A percentile compares a stretch with the other conserved stretches of the same genome.
Conservation (phyloP, 2,113 vertebrate species). For the Equus przewalskii region DNA sequence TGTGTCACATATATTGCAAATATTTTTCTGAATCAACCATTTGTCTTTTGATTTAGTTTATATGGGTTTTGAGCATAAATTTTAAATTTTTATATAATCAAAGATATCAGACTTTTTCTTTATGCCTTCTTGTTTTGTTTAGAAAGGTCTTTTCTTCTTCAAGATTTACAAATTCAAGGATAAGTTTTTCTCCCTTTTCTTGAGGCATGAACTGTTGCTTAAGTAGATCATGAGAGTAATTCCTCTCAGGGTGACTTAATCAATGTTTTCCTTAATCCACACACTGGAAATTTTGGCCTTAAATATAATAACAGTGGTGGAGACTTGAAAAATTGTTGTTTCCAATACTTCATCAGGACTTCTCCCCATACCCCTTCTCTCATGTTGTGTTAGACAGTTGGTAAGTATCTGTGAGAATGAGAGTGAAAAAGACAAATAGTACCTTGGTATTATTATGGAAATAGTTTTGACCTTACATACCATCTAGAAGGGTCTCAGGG, state of each 20-base stretch:
- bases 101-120: background rate
- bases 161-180: background rate
- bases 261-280: background rate
- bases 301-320: background rate
- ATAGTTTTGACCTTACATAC: background rate
- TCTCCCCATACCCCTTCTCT: background rate
- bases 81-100: background rate
- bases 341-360: background rate
- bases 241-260: background rate
- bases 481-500: background rate
- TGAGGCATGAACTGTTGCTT: background rate
- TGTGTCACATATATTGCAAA: background rate
- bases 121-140: background rate
- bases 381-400: background rate
- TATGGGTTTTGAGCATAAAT: slow-evolving; percentile 16
- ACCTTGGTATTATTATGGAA: background rate
- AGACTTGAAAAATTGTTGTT: background rate
- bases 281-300: background rate
- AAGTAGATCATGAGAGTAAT: background rate
- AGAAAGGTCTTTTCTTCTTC: background rate
- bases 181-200: slow-evolving; percentile 32
- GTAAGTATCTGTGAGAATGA: background rate
- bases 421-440: background rate
- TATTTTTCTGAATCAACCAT: background rate
- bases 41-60: background rate